Evolutionary conservation across 2,113 vertebrate species (phyloP).

Genomic region (Nannobrachium achirus): DNA sequence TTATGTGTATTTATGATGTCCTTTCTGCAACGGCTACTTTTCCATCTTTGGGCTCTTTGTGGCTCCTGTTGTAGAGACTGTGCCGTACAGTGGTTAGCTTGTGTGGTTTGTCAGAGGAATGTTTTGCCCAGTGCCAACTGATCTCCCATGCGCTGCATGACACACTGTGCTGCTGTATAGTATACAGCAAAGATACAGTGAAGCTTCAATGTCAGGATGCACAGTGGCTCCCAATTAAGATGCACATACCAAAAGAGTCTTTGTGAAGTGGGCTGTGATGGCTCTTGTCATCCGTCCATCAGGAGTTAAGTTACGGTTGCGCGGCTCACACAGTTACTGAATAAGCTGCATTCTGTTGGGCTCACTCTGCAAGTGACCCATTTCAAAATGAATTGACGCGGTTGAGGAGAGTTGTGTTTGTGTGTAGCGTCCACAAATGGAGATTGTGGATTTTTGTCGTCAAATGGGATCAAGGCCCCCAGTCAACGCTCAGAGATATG

Average conservation of each 20-base stretch:
- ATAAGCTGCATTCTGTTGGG: conserved; percentile 12
- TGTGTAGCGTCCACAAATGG: not conserved
- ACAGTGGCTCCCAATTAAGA: conserved; percentile 47
- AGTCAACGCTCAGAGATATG: not conserved
- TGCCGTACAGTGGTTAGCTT: conserved; percentile 60
- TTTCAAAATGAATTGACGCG: conserved; percentile 3
- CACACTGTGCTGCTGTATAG: conserved; percentile 49
- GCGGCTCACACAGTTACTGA: no score
- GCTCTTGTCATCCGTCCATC: conserved; percentile 25
- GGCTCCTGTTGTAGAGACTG: conserved; percentile 51
- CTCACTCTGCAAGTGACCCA: conserved; percentile 29
- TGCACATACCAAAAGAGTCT: conserved; percentile 26
- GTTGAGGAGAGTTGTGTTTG: conserved; percentile 19
- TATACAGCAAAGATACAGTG: conserved; percentile 33
- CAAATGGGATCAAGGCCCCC: conserved; percentile 1
- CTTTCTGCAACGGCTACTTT: conserved; percentile 15
- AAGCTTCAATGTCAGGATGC: conserved; percentile 37
- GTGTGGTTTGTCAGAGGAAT: conserved; percentile 71
- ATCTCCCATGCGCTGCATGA: conserved; percentile 54
- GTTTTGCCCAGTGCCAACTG: conserved; percentile 64
- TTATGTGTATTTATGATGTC: conserved; percentile 35
- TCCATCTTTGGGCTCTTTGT: conserved; percentile 59
- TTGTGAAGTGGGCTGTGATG: conserved; percentile 31
- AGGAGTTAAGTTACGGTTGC: conserved; percentile 23
- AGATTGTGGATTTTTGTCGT: conserved; percentile 11